These are phyloP conservation scores for Scaeva pyrastri DNA, from an alignment of 2,888 invertebrate genomes.

Conservation along the genomic window DNA sequence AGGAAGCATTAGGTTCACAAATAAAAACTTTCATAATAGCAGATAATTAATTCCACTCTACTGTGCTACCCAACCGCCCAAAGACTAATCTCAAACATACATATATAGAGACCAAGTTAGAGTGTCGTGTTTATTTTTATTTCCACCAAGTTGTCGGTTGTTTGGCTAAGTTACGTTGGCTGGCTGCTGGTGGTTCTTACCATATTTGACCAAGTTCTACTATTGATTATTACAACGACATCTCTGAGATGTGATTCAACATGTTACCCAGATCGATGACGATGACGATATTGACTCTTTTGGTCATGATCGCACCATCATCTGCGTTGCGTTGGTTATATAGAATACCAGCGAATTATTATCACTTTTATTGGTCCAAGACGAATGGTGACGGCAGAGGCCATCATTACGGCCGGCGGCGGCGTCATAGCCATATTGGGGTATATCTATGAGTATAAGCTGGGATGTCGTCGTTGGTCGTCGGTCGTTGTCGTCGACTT, in stretches of 20 bases:
- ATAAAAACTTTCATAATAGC: slow-evolving; percentile 48
- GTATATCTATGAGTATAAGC: background rate
- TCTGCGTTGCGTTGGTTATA: no score
- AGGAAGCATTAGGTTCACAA: background rate
- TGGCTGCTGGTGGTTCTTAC: slow-evolving; percentile 59
- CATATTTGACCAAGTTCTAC: slow-evolving; percentile 67
- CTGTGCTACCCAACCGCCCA: slow-evolving; percentile 38
- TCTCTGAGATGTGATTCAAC: slow-evolving; percentile 29
- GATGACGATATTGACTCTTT: slow-evolving; percentile 44
- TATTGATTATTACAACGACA: slow-evolving; percentile 33
- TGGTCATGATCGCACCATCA: slow-evolving; percentile 69
- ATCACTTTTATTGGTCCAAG: slow-evolving; percentile 63
- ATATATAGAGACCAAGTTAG: slow-evolving; percentile 12
- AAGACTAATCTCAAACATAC: background rate
- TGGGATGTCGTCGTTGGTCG: slow-evolving; percentile 1
- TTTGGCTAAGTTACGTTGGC: background rate
- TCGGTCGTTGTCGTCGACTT: background rate
- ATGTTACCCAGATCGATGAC: slow-evolving; percentile 66
- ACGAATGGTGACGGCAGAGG: slow-evolving; percentile 4
- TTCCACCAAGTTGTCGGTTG: background rate
- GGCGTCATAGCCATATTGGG: slow-evolving; percentile 54
- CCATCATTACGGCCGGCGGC: background rate
- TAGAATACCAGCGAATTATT: slow-evolving; percentile 10
- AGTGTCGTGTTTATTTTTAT: slow-evolving; percentile 36
- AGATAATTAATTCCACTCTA: slow-evolving; percentile 57